Evolutionary conservation across 2,113 vertebrate species (phyloP), one percentile per base, ranked within the genome.

Genomic region (Mus musculus): DNA sequence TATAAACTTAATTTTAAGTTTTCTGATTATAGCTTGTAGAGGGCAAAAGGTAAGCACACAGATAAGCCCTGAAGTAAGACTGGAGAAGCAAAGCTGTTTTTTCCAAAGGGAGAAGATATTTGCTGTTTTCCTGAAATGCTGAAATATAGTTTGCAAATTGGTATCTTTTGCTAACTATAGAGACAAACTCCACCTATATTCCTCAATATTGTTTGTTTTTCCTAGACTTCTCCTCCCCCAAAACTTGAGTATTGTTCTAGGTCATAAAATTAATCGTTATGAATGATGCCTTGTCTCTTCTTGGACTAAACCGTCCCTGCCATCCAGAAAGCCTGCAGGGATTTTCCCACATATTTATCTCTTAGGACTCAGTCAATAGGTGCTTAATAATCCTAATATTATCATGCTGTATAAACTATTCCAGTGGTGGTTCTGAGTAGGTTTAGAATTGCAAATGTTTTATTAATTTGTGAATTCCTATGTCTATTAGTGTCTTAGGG

Each of bases 361-460:
- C 39, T 89, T 88, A 78, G 11, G 36, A 73, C 19, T n/a, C 49
- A 69, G 5, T 91, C 69, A 80, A 36, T 49, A n/a, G 82, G 24
- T 78, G 56, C 67, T 65, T 84, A 96, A 92, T 67, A 82, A 91
- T 82, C 33, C 81, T 59, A 36, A 67, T 88, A 73, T 3, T 56
- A 22, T 52, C 22, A 69, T n/a, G 24, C 75, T 75, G 8, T 85
- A 46, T 71, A 92, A 92, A 92, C 65, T 92, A 65, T 84, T 46
- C 52, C 26, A 61, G 11, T 93, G 54, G 78, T 36, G 22, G 12
- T 95, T 80, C 39, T 88, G 33, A 97, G 36, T 84, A 75, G 69
- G 54, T 87, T 93, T 42, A 95, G 46, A 88, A 46, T 89, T 94
- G 72, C 30, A 90, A 77, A 95, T 17, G 39, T 77, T 90, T 88